A percentile compares a stretch with the other conserved stretches of the same genome.
Conservation (phyloP, 2,797 vertebrate species). For the Jordanella pulchra region DNA sequence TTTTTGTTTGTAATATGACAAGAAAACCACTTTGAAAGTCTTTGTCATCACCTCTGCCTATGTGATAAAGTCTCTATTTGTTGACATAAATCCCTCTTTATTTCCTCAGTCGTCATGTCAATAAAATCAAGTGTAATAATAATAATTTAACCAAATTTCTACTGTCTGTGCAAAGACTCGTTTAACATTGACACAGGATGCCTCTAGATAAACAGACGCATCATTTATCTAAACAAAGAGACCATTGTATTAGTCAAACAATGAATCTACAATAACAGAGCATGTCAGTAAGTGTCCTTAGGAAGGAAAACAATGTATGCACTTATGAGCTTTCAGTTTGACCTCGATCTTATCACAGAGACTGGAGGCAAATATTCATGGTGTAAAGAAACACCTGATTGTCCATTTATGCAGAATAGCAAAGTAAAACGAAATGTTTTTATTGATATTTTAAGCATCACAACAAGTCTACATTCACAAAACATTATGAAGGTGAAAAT, state of each 20-base stretch:
- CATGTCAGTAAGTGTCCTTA: constrained; percentile 15
- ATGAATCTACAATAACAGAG: constrained; percentile 25
- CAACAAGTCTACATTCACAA: background rate
- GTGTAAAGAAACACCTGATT: background rate
- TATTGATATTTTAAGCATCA: background rate
- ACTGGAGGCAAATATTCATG: background rate
- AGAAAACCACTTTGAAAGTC: background rate
- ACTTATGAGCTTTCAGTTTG: constrained; percentile 33
- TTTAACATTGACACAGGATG: constrained; percentile 20
- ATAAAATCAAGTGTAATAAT: constrained; percentile 7
- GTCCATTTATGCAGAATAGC: background rate
- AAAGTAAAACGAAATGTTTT: background rate
- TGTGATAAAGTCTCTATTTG: background rate
- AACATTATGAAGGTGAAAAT: background rate
- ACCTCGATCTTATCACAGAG: constrained; percentile 3
- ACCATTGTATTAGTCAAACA: constrained; percentile 47
- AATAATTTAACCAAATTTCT: constrained; percentile 13
- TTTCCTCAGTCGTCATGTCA: background rate
- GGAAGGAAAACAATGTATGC: constrained; percentile 34
- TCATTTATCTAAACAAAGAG: constrained; percentile 58
- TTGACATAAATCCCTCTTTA: background rate
- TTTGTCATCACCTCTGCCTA: background rate
- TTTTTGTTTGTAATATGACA: background rate
- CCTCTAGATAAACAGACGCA: constrained; percentile 38
- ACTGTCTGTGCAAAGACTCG: constrained; percentile 29